Conservation (phyloP, 35 echinoderm and acorn worm genomes). For the Strongylocentrotus purpuratus region DNA sequence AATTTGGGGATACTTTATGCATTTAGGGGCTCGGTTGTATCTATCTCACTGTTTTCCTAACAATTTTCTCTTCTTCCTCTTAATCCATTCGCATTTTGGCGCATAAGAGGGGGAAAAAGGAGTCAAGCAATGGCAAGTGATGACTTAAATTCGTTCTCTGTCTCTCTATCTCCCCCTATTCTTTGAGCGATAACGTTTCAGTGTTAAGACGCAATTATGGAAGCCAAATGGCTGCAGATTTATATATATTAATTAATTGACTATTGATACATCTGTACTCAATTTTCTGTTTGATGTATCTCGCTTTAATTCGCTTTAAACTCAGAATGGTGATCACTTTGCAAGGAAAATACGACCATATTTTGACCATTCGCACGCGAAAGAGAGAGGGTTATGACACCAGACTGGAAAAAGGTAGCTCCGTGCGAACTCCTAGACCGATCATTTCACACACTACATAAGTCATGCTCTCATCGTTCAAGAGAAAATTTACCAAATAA, state of each 20-base stretch:
- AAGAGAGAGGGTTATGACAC: neutral
- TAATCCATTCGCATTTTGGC: neutral
- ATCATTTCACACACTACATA: neutral
- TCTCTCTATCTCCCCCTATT: neutral
- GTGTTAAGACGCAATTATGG: too few relatives aligned
- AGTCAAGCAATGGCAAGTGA: neutral
- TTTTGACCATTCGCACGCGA: neutral
- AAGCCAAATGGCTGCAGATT: too few relatives aligned
- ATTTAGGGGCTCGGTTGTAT: neutral
- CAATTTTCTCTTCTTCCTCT: neutral
- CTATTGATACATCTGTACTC: too few relatives aligned
- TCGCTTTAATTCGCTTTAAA: too few relatives aligned
- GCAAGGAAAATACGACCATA: neutral
- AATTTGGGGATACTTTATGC: neutral
- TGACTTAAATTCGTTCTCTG: too few relatives aligned
- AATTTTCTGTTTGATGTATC: too few relatives aligned
- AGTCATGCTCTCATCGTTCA: too few relatives aligned
- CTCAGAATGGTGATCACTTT: too few relatives aligned
- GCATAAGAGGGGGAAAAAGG: neutral
- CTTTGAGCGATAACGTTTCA: too few relatives aligned
- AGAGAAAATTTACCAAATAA: too few relatives aligned
- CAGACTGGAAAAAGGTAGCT: neutral
- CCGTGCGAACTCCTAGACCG: neutral
- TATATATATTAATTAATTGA: too few relatives aligned
- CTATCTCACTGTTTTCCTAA: neutral